Evolutionary conservation across 2,888 invertebrate species (phyloP), one percentile per base, ranked within the genome.

Genomic region (Ptycholaimellus sp.): DNA sequence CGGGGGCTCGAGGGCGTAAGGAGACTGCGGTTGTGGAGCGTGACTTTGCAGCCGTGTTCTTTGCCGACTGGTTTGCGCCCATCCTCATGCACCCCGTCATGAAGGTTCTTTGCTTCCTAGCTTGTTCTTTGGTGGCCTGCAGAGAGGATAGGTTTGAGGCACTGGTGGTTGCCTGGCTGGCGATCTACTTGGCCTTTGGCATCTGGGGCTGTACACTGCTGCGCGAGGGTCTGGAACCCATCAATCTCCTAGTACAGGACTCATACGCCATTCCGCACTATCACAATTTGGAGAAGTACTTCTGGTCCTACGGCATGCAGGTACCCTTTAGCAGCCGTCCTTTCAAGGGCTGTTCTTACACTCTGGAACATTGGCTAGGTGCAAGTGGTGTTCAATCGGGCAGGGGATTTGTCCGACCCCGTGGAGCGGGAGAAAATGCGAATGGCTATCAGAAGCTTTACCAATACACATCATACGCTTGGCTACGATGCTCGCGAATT

Each of bases 211-310:
- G 51, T 38, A 20, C 40, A 1, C 46, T 47, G 28, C 35, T 52
- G 18, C 27, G 33, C 9, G 50, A 51, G 35, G 52, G 52, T 7
- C 40, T 52, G 16, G 49, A 52, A 35, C 51, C 51, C 1, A 46
- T 47, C 11, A 49, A 49, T 31, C 33, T 49, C 29, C 39, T 48
- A 13, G 50, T 50, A 6, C 43, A 43, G 22, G 49, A 49, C 40
- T 47, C 46, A 5, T 50, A 50, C 38, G 50, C 50, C 3, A 49
- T 45, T 14, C 49, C 49, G 9, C 49, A 50, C 36, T 49, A 49
- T 35, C 35, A 44, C 11, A 43, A 42, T 1, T 36, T 50, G 18
- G 49, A 50, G 18, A 39, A 38, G 33, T 46, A 48, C 33, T 50
- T 49, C 34, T 49, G 49, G 48, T 42, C 44, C 27, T 49, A 49